Percentiles rank a stretch among this genome's conserved stretches.
phyloP scores from a whole-genome alignment of 2,113 vertebrate species.

The Tachuris rubrigastra region DNA sequence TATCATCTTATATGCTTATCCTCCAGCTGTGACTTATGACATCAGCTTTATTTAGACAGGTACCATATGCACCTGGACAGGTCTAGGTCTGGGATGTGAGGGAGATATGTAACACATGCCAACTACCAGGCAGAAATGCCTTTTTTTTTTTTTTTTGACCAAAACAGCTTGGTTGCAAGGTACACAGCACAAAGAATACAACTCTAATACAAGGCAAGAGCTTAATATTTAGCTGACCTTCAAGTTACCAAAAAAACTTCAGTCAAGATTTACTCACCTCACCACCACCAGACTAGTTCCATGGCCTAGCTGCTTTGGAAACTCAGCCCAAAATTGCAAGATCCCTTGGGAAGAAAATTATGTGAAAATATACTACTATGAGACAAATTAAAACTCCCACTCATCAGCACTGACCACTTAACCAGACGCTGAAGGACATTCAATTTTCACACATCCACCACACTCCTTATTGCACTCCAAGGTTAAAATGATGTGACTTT shows the following conservation, averaged over 20 bases:
- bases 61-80: neutral
- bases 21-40: neutral
- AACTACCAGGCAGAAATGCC: neutral
- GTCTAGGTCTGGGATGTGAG: neutral
- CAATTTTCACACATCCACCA: slow-evolving; percentile 24
- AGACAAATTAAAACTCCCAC: neutral
- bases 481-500: slow-evolving; percentile 20
- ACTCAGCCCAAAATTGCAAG: neutral
- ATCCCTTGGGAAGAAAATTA: neutral
- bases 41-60: neutral
- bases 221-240: neutral
- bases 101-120: neutral
- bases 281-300: neutral
- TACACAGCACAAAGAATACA: neutral
- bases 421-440: slow-evolving; percentile 37
- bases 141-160: neutral
- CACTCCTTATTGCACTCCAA: neutral
- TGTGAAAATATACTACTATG: neutral
- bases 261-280: neutral
- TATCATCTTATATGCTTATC: neutral
- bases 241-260: neutral
- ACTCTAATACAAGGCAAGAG: neutral
- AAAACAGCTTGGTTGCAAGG: neutral
- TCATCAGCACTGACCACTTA: slow-evolving; percentile 17
- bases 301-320: neutral